Base-by-base conservation (phyloP, 2,113 vertebrate genomes). In the Caracal caracal region DNA sequence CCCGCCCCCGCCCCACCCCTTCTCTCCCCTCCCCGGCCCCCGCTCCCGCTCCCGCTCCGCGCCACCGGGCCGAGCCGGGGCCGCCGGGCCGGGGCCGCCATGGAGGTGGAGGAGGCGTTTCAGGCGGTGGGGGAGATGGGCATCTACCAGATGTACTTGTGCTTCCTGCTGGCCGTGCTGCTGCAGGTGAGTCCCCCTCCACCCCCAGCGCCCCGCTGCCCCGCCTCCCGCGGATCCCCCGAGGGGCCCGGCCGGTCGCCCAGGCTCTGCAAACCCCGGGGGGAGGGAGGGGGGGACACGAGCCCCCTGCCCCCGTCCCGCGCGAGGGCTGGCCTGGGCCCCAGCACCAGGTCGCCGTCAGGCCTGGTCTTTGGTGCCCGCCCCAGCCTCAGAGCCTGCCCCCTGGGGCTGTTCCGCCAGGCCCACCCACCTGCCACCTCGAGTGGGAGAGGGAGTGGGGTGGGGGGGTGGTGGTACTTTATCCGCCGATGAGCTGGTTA, bases 61-160 rank as follows among this genome's bases (percentile, higher is more conserved):
- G 19, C 43, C 10, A 43, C 56, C 0, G 30, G 15, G 61, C 47
- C 0, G 0, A 6, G 3, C 51, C 0, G 33, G 53, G 2, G 56
- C 71, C 4, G 17, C 17, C 13, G 2, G 10, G 20, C 40, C 61
- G 40, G 10, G 26, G 56, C 35, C 47, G 73, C 94, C 88, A 99
- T 99, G 99, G 99, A 99, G 94, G 97, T 99, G 97, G 99, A 99
- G 95, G 98, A 98, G 96, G 99, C 98, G 22, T 99, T 99, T 98
- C 96, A 96, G 96, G 76, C 98, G 65, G 98, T 98, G 92, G 99
- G 99, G 53, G 98, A 98, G 98, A 99, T 99, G 98, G 99, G 99
- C 26, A 96, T 98, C 51, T 99, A 98, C 79, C 99, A 99, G 98
- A 96, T 98, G 80, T 99, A 99, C 78, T 92, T 99, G 66, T 99